These are phyloP conservation scores for Dicrostonyx torquatus DNA, from an alignment of 2,797 vertebrate species.

Conservation along the genomic window DNA sequence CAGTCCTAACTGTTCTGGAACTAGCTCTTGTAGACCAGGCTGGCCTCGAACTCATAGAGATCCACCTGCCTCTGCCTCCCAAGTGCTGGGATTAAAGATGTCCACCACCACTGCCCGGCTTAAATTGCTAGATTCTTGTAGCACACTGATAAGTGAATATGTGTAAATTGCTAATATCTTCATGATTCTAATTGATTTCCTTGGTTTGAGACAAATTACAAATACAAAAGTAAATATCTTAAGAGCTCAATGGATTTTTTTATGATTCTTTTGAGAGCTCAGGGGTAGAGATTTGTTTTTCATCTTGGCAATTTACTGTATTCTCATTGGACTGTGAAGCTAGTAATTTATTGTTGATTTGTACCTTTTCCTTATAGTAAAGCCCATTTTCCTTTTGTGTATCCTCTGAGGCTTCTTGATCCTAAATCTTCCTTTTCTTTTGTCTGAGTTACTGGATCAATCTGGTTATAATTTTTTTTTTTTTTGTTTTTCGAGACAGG, in stretches of 20 bases:
- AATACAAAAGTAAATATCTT: slow-evolving; percentile 53
- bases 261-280: slow-evolving; percentile 52
- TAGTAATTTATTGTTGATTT: slow-evolving; percentile 56
- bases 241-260: slow-evolving; percentile 32
- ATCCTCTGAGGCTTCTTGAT: background rate
- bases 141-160: background rate
- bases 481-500: too few species aligned
- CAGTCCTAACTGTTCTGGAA: too few species aligned
- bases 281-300: slow-evolving; percentile 6
- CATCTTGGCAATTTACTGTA: background rate
- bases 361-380: slow-evolving; percentile 15
- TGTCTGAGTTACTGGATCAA: slow-evolving; percentile 3
- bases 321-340: background rate
- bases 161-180: background rate
- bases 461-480: slow-evolving; percentile 10
- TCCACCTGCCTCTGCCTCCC: too few species aligned
- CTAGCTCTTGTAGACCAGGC: too few species aligned
- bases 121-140: slow-evolving; percentile 31
- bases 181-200: slow-evolving; percentile 21
- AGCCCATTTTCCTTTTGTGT: slow-evolving; percentile 39
- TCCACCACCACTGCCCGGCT: too few species aligned
- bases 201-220: slow-evolving; percentile 11
- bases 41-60: too few species aligned
- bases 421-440: slow-evolving; percentile 8
- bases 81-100: too few species aligned